A percentile compares a stretch with the other conserved stretches of the same genome.
Conservation (phyloP, 2,113 vertebrate genomes). For the Choloepus hoffmanni region DNA sequence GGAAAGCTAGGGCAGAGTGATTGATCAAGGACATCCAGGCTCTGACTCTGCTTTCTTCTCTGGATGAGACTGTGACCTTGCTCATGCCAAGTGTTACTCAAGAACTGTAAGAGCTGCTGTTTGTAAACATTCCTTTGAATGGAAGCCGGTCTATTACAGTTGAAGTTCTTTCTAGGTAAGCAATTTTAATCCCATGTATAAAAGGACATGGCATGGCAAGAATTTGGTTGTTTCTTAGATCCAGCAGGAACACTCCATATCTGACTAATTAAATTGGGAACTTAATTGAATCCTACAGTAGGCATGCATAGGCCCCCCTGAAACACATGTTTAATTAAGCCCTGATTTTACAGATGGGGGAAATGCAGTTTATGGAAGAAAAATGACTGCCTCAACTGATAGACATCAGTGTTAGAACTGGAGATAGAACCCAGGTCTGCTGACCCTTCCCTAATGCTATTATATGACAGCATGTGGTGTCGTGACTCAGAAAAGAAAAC, state of each 20-base stretch:
- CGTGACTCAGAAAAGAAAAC: not conserved
- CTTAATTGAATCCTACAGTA: not conserved
- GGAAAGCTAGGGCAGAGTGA: not conserved
- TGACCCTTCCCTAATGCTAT: not conserved
- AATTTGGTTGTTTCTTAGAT: not conserved
- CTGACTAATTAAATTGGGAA: not conserved
- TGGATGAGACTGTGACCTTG: not conserved
- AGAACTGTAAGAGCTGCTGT: not conserved
- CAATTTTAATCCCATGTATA: not conserved
- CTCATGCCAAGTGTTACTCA: not conserved
- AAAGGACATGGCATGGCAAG: not conserved
- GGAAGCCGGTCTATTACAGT: not conserved
- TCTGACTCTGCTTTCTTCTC: not conserved
- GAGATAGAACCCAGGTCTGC: not conserved
- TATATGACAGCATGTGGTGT: not conserved
- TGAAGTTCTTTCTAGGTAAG: not conserved
- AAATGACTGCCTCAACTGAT: not conserved
- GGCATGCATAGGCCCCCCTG: not conserved
- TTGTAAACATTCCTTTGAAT: not conserved
- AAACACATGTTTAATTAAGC: conserved; percentile 23
- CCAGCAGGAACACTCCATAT: not conserved
- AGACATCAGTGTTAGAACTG: not conserved
- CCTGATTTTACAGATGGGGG: not conserved
- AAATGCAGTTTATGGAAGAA: not conserved
- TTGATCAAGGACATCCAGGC: not conserved